A percentile compares a stretch with the other conserved stretches of the same genome.
Conservation (phyloP, 2,888 invertebrate genomes). For the Hemithea aestivaria region DNA sequence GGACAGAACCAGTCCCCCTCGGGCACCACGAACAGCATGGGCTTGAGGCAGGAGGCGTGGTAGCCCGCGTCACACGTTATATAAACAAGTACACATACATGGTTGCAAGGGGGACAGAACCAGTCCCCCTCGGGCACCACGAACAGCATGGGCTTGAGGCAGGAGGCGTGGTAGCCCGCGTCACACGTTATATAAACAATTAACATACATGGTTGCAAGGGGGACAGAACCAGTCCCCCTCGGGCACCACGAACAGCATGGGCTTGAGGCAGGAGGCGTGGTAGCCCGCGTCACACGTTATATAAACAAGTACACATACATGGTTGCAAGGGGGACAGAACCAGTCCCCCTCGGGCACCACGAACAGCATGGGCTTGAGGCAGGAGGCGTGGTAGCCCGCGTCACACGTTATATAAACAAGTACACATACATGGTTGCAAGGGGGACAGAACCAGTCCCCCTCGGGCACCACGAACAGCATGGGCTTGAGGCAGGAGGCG, state of each 20-base stretch:
- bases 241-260: slow-evolving; percentile 94
- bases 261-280: slow-evolving; percentile 97
- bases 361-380: slow-evolving; percentile 92
- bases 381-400: no score
- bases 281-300: slow-evolving; percentile 97
- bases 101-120: slow-evolving; percentile 98
- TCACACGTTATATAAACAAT: no score
- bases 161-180: slow-evolving; percentile 98
- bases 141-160: slow-evolving; percentile 94
- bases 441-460: slow-evolving; percentile 99
- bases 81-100: no score
- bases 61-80: no score
- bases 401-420: no score
- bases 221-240: slow-evolving; percentile 99
- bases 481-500: no score
- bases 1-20: no score
- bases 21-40: no score
- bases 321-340: slow-evolving; percentile 98
- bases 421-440: no score
- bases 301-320: no score
- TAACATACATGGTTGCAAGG: no score
- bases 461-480: slow-evolving; percentile 95
- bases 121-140: slow-evolving; percentile 98
- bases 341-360: slow-evolving; percentile 99
- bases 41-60: no score